These are phyloP conservation scores for Tipula helvola DNA, from an alignment of 2,888 invertebrate species.

Conservation along the genomic window DNA sequence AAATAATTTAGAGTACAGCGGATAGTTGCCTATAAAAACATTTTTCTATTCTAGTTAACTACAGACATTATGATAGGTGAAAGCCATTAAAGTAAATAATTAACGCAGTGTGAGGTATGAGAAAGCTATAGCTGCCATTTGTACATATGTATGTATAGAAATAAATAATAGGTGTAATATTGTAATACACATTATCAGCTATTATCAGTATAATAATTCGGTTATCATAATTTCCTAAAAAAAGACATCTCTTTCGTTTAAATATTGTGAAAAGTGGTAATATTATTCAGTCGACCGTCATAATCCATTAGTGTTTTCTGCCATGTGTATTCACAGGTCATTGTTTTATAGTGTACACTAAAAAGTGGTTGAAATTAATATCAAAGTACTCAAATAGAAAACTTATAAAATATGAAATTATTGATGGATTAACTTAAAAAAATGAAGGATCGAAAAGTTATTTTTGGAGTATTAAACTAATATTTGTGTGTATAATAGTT, in stretches of 20 bases:
- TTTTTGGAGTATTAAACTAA: background rate
- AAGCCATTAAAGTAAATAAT: too few species aligned
- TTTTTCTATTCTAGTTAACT: too few species aligned
- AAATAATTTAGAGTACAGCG: too few species aligned
- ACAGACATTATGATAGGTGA: too few species aligned
- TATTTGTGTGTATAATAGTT: background rate
- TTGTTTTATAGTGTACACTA: background rate
- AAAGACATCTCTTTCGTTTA: background rate
- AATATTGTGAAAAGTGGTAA: background rate
- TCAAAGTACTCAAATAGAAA: background rate
- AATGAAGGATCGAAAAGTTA: background rate
- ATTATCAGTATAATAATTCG: too few species aligned
- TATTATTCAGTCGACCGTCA: background rate
- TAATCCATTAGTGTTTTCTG: background rate
- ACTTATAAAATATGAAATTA: background rate
- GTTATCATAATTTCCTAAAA: background rate
- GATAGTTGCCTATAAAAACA: too few species aligned
- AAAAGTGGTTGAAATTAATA: background rate
- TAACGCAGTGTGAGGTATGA: too few species aligned
- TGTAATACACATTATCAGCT: too few species aligned
- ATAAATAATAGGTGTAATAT: too few species aligned
- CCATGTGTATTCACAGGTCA: background rate
- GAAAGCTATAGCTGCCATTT: too few species aligned
- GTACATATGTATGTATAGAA: too few species aligned
- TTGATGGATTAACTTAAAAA: background rate